Evolutionary conservation across 2,888 invertebrate species (phyloP), one percentile per base, ranked within the genome.

Genomic region (Lasioglossum zephyrum): DNA sequence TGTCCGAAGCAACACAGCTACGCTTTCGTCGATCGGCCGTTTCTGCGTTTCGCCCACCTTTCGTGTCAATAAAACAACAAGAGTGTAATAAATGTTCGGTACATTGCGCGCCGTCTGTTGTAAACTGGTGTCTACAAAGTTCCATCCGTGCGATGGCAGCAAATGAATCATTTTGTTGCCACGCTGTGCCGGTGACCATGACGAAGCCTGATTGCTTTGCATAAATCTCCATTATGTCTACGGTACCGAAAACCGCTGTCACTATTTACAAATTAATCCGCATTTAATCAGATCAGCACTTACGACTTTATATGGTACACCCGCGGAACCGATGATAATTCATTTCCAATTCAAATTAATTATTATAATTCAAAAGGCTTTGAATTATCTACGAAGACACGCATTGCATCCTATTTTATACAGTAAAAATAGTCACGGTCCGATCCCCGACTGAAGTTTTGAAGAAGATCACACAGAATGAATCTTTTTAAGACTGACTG

Each of bases 1-100:
- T 8, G 18, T 0, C 0, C 31, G 78, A 77, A 81, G 72, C 6
- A 63, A 31, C 82, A 47, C 5, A 87, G 81, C 89, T 83, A 83
- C 87, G 87, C 87, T 89, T 85, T 90, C 90, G 87, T 89, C 91
- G 92, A 93, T 94, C 92, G 93, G 92, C 90, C 92, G 89, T 91
- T 79, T 79, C 75, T 47, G 57, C 16, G 63, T 73, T 75, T 83
- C 63, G 18, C 76, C 13, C 74, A 49, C 74, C 74, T 73, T 49
- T 73, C 57, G 49, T 47, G 47, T 63, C 76, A 13, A n/a, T 69
- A 77, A 77, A 77, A 77, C 69, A 70, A 31, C 39, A 69, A 18
- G n/a, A 47, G 49, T 39, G n/a, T n/a, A 36, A 77, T 69, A 47
- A 69, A 77, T 69, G 66, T 39, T 77, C 13, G 57, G 49, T 49